phyloP scores from a whole-genome alignment of 92 coral and sea anemone species.

The Epizoanthus stellaris region DNA sequence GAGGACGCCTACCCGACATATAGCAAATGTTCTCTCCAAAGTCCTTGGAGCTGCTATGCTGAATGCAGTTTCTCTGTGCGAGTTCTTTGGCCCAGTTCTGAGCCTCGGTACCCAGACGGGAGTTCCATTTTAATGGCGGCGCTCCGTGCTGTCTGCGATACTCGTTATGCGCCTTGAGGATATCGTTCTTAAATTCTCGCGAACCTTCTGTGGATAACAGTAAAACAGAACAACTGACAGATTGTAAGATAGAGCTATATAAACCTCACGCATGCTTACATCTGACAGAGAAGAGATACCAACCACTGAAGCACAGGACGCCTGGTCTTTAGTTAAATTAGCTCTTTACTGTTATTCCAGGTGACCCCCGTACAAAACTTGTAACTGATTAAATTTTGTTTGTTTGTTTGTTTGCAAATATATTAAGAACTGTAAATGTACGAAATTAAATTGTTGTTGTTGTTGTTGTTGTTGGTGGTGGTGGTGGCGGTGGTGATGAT shows the following conservation, averaged over 20 bases:
- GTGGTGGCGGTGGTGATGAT: no score
- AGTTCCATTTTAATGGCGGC: constrained; percentile 73
- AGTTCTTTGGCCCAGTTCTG: constrained; percentile 84
- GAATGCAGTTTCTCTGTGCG: constrained; percentile 73
- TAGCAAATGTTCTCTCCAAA: constrained; percentile 97
- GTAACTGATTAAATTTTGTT: no score
- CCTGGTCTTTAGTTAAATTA: no score
- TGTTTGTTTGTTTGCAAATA: no score
- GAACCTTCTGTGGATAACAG: constrained; percentile 66
- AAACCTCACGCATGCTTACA: background rate
- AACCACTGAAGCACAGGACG: no score
- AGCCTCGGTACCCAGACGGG: constrained; percentile 76
- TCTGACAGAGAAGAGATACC: no score
- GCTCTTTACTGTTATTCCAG: no score
- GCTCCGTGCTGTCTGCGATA: constrained; percentile 80
- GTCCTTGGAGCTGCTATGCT: constrained; percentile 84
- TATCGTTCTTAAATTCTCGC: constrained; percentile 91
- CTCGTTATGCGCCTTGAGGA: constrained; percentile 87
- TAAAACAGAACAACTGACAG: background rate
- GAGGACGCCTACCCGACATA: constrained; percentile 77
- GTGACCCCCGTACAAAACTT: no score
- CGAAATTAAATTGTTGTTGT: no score
- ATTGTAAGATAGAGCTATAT: background rate
- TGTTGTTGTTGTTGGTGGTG: no score
- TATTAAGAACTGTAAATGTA: no score